A percentile compares a stretch with the other conserved stretches of the same genome.
Conservation (phyloP, 2,113 vertebrate species). For the Malaclemys terrapin region DNA sequence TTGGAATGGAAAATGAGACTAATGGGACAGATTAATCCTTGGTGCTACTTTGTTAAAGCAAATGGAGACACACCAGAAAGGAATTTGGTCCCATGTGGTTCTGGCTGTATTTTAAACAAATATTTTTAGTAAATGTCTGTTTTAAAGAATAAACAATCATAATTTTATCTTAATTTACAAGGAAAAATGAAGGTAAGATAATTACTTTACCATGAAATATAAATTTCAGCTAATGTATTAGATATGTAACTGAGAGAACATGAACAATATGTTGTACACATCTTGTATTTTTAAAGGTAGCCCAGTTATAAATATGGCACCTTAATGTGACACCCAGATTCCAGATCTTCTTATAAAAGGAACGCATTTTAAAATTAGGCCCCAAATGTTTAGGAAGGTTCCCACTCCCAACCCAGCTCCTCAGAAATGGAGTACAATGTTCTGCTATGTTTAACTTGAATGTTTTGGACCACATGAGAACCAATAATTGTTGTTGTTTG, state of each 20-base stretch:
- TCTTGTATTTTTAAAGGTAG: neutral
- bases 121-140: constrained; percentile 35
- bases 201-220: neutral
- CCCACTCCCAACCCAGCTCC: neutral
- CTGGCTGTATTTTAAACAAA: neutral
- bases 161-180: neutral
- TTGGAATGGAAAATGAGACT: constrained; percentile 63
- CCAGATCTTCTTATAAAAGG: neutral
- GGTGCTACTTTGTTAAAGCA: constrained; percentile 36
- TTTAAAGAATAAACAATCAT: neutral
- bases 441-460: neutral
- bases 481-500: neutral
- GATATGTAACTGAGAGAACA: neutral
- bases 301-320: neutral
- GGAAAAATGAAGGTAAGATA: neutral
- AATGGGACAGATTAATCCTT: constrained; percentile 18
- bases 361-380: neutral
- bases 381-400: too few species aligned
- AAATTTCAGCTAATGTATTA: neutral
- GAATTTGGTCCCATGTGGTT: neutral
- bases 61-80: constrained; percentile 37
- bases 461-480: neutral
- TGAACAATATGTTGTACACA: neutral
- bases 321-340: neutral
- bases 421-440: neutral